Evolutionary conservation across 2,797 vertebrate species (phyloP), one percentile per base, ranked within the genome.

Genomic region (Gobio occitaniae): DNA sequence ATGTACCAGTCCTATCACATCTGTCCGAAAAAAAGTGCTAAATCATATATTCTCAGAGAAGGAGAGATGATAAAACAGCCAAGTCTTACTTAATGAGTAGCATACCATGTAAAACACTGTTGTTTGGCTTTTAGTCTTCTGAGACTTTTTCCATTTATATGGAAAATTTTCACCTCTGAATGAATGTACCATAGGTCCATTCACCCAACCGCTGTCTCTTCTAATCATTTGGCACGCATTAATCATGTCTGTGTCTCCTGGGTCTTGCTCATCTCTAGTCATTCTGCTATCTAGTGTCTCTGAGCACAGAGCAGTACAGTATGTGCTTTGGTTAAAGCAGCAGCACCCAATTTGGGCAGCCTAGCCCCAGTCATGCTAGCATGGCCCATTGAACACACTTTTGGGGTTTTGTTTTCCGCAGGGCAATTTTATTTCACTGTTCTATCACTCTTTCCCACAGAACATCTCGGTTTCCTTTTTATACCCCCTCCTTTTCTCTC

Each of bases 171-270:
- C 86, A 85, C 85, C 89, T 89, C 89, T 85, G 86, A 89, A 93
- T 90, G 90, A 94, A 95, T 92, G 90, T 91, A 93, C 92, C 94
- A 94, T 89, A 88, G 91, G 90, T 93, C 92, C 92, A 94, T 95
- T 93, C 95, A 93, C 92, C 91, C 91, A 85, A 88, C 90, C 87
- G 89, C 92, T 70, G 36, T 84, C 92, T 91, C 89, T 93, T 90
- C 91, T 89, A 91, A 90, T 93, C 90, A 88, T 92, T 85, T 87
- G 90, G 87, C 83, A 86, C 87, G 92, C 93, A 92, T 95, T 94
- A 95, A 94, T 94, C 93, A 93, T 85, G 87, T 87, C 86, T 88
- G 90, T 86, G 78, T 90, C 90, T 93, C 93, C 36, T 2, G 89
- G 91, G 90, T 87, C 89, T 71, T 80, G 54, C 82, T 82, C 80